Conservation (phyloP, 1,140 invertebrate species). For the Theocolax elegans region DNA sequence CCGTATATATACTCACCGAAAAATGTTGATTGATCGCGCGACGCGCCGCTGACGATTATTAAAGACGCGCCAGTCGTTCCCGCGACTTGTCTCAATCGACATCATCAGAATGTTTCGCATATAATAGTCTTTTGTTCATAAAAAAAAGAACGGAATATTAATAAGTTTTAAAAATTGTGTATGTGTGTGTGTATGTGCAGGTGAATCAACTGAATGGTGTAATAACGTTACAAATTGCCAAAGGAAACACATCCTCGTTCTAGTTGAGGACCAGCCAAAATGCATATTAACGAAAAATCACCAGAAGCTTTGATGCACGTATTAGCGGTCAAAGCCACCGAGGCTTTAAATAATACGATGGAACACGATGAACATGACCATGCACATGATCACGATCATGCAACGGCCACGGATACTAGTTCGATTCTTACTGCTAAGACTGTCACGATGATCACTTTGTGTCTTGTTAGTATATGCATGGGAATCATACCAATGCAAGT, state of each 20-base stretch:
- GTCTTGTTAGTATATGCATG: conserved; percentile 75
- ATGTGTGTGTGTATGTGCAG: too few relatives aligned
- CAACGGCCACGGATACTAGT: conserved; percentile 54
- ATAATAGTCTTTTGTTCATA: too few relatives aligned
- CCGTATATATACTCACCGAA: too few relatives aligned
- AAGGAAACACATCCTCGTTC: too few relatives aligned
- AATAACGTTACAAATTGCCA: too few relatives aligned
- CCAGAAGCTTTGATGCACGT: conserved; percentile 14
- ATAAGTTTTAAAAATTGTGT: too few relatives aligned
- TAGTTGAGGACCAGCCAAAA: too few relatives aligned
- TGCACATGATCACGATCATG: conserved; percentile 47
- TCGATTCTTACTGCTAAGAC: conserved; percentile 73
- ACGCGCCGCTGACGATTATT: background rate
- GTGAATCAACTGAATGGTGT: too few relatives aligned
- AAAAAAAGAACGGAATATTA: too few relatives aligned
- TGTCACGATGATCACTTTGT: conserved; percentile 78
- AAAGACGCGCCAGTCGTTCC: conserved; percentile 5
- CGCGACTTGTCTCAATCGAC: background rate
- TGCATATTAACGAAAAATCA: conserved; percentile 9
- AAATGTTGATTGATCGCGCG: conserved; percentile 6
- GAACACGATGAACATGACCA: conserved; percentile 46
- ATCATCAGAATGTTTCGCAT: too few relatives aligned
- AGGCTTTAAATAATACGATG: too few relatives aligned
- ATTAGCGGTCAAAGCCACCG: background rate
- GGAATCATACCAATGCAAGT: conserved; percentile 77